A percentile compares a stretch with the other conserved stretches of the same genome.
These are phyloP conservation scores for Wasmannia auropunctata DNA, from an alignment of 1,140 invertebrate species.

Conservation along the genomic window DNA sequence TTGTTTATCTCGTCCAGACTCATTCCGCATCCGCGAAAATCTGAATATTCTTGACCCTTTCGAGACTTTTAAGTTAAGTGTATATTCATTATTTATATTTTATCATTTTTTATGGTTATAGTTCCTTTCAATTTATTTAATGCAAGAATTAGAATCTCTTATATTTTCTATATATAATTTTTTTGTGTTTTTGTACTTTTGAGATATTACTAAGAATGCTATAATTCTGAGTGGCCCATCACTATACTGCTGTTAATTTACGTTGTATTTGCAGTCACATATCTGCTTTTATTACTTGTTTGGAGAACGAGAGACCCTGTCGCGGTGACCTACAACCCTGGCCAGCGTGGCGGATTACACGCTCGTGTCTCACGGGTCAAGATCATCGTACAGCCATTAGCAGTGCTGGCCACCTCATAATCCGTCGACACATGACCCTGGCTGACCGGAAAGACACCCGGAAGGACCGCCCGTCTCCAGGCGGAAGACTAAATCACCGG, in stretches of 20 bases:
- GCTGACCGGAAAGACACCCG: slow-evolving; percentile 73
- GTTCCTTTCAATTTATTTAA: not conserved
- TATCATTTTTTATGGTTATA: not conserved
- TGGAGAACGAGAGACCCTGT: slow-evolving; percentile 69
- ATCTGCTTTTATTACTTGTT: slow-evolving; percentile 81
- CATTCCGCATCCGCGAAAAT: not conserved
- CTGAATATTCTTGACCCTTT: not conserved
- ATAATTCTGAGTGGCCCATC: slow-evolving; percentile 1
- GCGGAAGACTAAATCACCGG: slow-evolving; percentile 41
- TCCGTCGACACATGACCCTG: slow-evolving; percentile 78
- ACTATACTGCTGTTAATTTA: slow-evolving; percentile 45
- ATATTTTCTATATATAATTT: not conserved
- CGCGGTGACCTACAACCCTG: slow-evolving; percentile 62
- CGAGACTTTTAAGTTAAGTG: not conserved
- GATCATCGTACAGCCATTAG: slow-evolving; percentile 76
- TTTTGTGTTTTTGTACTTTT: not conserved
- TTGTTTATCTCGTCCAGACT: not conserved
- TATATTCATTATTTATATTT: not conserved
- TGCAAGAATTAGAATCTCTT: not conserved
- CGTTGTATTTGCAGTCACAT: slow-evolving; percentile 74
- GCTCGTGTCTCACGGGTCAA: slow-evolving; percentile 79
- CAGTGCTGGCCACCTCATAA: slow-evolving; percentile 71
- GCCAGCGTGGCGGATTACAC: slow-evolving; percentile 74
- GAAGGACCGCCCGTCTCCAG: slow-evolving; percentile 56
- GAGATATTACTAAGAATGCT: not conserved